These are phyloP conservation scores for Drosophila anomelani DNA, from an alignment of 2,888 invertebrate species.

Conservation along the genomic window DNA sequence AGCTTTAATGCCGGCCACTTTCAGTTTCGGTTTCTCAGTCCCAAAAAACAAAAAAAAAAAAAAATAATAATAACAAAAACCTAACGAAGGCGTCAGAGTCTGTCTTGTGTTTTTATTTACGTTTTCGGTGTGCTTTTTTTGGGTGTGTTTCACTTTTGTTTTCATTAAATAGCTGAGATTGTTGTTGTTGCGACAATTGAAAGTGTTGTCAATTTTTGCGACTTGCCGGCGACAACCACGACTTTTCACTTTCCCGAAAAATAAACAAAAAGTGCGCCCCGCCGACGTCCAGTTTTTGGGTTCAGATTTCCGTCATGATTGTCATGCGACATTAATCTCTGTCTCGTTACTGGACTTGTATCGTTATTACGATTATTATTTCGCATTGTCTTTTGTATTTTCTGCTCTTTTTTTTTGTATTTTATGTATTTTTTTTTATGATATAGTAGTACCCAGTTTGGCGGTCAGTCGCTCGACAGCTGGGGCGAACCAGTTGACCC, in stretches of 20 bases:
- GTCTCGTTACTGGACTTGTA: conserved; percentile 48
- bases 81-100: conserved; percentile 25
- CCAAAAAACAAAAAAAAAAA: not conserved
- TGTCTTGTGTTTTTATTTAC: conserved; percentile 17
- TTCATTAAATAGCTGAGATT: conserved; percentile 63
- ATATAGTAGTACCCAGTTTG: conserved; percentile 21
- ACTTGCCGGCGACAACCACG: conserved; percentile 29
- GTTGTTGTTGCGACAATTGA: conserved; percentile 64
- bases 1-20: conserved; percentile 70
- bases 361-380: conserved; percentile 62
- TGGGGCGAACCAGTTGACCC: conserved; percentile 50
- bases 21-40: conserved; percentile 46
- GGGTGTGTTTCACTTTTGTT: conserved; percentile 70
- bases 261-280: conserved; percentile 2
- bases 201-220: conserved; percentile 70
- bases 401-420: conserved; percentile 11
- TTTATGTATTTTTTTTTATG: conserved; percentile 6
- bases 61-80: not conserved
- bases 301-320: conserved; percentile 76
- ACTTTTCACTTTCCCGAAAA: conserved; percentile 47
- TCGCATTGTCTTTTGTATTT: conserved; percentile 59
- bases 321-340: conserved; percentile 76
- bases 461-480: conserved; percentile 37
- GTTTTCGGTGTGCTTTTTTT: conserved; percentile 8
- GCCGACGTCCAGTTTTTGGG: conserved; percentile 44